Evolutionary conservation across 2,888 invertebrate species (phyloP).

Genomic region (Trachelus tabidus): DNA sequence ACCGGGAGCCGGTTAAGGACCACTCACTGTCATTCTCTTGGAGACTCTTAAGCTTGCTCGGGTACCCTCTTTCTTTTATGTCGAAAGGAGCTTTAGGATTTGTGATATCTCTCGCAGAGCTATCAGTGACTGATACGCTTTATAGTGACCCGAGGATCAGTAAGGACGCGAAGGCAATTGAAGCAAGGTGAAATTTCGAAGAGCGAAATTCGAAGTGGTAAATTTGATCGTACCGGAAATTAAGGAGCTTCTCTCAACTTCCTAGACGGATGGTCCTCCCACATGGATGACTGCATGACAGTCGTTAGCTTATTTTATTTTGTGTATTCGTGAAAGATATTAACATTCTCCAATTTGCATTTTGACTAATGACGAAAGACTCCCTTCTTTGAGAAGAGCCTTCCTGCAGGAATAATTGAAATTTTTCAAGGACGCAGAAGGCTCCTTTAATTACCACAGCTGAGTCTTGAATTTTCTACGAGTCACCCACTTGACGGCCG

Average conservation of each 20-base stretch:
- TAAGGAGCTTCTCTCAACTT: neutral
- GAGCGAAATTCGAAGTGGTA: neutral
- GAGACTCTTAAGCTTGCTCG: neutral
- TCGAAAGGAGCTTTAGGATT: neutral
- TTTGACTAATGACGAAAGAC: neutral
- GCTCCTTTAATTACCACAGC: constrained; percentile 29
- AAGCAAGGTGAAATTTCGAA: neutral
- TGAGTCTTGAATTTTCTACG: constrained; percentile 11
- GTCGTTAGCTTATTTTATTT: neutral
- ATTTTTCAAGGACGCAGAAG: constrained; percentile 22
- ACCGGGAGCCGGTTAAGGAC: neutral
- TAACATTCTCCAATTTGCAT: neutral
- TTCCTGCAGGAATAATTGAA: constrained; percentile 12
- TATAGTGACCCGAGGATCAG: neutral
- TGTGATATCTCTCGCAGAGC: neutral
- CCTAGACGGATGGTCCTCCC: neutral
- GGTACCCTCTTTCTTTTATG: neutral
- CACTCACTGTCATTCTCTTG: neutral
- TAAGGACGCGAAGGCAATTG: neutral
- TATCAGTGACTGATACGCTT: neutral
- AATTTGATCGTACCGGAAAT: neutral
- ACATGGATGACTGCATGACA: neutral
- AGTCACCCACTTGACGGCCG: neutral
- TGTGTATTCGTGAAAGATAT: neutral
- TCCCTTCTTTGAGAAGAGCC: neutral